Percentiles rank a stretch among this genome's conserved stretches.
Evolutionary conservation across 2,888 invertebrate species (phyloP).

Genomic region (Zaprionus obscuricornis): DNA sequence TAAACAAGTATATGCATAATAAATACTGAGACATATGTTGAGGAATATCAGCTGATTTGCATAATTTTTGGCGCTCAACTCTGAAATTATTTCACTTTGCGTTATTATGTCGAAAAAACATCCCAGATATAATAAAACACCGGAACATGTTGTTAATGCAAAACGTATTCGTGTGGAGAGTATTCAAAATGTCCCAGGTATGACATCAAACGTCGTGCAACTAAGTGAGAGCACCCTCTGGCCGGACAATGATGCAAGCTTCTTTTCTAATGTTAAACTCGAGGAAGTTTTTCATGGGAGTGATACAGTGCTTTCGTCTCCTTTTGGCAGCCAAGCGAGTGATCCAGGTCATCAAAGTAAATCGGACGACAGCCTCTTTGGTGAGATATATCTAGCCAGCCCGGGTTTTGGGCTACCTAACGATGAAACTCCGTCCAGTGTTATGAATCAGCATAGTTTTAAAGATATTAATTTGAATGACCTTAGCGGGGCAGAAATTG

Average conservation of each 20-base stretch:
- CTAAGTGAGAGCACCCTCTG: conserved; percentile 57
- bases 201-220: conserved; percentile 3
- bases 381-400: conserved; percentile 56
- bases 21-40: not conserved
- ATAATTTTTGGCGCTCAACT: conserved; percentile 26
- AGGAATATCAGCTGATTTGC: conserved; percentile 19
- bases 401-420: not conserved
- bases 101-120: conserved; percentile 40
- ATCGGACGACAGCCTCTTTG: conserved; percentile 70
- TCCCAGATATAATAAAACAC: conserved; percentile 5
- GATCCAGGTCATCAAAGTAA: conserved; percentile 28
- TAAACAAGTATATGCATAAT: too few relatives aligned
- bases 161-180: conserved; percentile 49
- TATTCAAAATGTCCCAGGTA: not conserved
- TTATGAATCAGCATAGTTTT: conserved; percentile 35
- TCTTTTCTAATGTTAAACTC: conserved; percentile 72
- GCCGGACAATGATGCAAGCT: conserved; percentile 76
- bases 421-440: not conserved
- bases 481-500: conserved; percentile 45
- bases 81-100: conserved; percentile 31
- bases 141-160: conserved; percentile 16
- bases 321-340: conserved; percentile 17
- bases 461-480: conserved; percentile 64
- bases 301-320: conserved; percentile 19
- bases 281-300: conserved; percentile 53